phyloP scores from a whole-genome alignment of 2,113 vertebrate genomes.

The Lathamus discolor region DNA sequence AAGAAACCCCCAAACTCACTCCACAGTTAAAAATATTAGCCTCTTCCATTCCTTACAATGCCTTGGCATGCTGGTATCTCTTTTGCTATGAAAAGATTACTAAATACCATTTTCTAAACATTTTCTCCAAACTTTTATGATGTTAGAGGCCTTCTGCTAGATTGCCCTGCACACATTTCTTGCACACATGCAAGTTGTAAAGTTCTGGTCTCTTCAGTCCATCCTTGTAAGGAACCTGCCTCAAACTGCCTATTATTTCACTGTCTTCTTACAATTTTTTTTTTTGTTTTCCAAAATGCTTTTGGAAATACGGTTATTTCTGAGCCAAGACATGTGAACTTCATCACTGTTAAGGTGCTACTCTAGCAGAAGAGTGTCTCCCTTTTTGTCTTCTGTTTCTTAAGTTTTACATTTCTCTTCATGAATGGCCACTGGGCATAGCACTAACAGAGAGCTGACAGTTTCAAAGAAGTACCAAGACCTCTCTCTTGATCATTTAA shows the following conservation, averaged over 20 bases:
- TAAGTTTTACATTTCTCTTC: neutral
- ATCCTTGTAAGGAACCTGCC: neutral
- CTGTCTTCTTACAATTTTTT: neutral
- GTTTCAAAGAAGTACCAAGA: neutral
- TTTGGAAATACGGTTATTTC: neutral
- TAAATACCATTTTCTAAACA: neutral
- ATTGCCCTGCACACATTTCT: too few relatives aligned
- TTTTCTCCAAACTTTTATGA: neutral
- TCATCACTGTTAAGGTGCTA: neutral
- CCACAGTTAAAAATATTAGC: neutral
- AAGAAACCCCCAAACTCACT: neutral
- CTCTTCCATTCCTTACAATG: neutral
- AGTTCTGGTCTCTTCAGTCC: neutral
- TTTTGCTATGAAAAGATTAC: neutral
- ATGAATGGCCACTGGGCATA: accelerated
- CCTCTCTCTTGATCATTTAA: neutral
- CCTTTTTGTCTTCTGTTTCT: neutral
- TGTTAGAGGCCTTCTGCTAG: neutral
- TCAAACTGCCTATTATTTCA: neutral
- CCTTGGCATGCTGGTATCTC: neutral
- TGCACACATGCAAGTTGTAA: neutral
- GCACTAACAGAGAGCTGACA: neutral
- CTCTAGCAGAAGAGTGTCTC: neutral
- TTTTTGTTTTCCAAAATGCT: neutral
- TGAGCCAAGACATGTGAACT: neutral